These are phyloP conservation scores for Homarus gammarus DNA, from an alignment of 2,888 invertebrate species.

Conservation along the genomic window DNA sequence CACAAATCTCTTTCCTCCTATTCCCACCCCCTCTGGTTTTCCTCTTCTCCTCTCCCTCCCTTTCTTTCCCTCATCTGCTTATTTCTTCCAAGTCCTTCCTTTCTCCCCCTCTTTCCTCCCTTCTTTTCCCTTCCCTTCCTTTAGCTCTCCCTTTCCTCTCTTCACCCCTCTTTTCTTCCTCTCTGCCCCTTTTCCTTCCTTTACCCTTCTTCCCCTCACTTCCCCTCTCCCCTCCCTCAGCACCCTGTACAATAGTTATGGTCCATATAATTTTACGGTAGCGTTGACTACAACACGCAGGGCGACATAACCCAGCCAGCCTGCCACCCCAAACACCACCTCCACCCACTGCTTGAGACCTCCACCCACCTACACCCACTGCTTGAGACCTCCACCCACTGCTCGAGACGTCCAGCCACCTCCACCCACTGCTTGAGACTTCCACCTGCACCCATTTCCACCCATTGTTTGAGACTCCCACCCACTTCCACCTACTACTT, in stretches of 20 bases:
- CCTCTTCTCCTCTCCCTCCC: too few relatives aligned
- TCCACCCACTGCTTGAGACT: too few relatives aligned
- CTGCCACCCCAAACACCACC: background rate
- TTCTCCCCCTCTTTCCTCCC: too few relatives aligned
- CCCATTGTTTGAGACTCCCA: background rate
- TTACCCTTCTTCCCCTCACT: background rate
- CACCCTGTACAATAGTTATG: constrained; percentile 55
- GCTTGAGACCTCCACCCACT: background rate
- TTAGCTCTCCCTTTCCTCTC: background rate
- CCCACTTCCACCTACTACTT: too few relatives aligned
- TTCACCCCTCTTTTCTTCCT: background rate
- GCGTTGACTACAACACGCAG: constrained; percentile 29
- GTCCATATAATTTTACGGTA: constrained; percentile 50
- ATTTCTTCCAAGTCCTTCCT: too few relatives aligned
- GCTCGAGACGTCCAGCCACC: background rate
- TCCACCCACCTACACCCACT: too few relatives aligned
- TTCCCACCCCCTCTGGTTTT: too few relatives aligned
- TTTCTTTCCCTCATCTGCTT: too few relatives aligned
- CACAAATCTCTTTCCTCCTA: too few relatives aligned
- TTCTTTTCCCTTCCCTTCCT: background rate
- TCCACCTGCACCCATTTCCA: too few relatives aligned
- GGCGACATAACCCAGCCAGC: background rate
- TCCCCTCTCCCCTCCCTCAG: background rate
- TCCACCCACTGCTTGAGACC: background rate
- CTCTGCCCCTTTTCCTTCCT: background rate